phyloP scores from a whole-genome alignment of 2,797 vertebrate genomes.

The Dendrocincla fuliginosa region DNA sequence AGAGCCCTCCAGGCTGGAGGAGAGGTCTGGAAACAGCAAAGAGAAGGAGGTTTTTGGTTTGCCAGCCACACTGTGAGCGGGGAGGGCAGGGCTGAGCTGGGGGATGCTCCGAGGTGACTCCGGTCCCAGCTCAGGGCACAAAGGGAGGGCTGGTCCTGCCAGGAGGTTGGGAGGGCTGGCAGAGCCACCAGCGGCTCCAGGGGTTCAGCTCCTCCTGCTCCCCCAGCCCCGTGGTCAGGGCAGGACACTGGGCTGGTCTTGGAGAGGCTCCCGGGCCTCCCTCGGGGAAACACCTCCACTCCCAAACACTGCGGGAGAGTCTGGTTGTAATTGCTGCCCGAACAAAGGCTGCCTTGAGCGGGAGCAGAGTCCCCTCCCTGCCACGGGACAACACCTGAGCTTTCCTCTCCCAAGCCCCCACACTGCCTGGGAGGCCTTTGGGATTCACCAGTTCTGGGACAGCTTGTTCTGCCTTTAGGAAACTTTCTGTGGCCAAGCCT shows the following conservation, averaged over 20 bases:
- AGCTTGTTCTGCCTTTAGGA: neutral
- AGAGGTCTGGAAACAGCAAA: neutral
- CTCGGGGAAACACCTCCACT: neutral
- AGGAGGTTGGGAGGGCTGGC: accelerated
- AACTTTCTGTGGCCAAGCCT: neutral
- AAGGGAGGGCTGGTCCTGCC: neutral
- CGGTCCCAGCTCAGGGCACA: neutral
- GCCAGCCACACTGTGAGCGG: neutral
- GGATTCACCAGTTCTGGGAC: accelerated
- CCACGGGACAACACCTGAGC: accelerated
- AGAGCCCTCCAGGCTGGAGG: neutral
- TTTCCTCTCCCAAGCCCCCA: neutral
- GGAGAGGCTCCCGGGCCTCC: neutral
- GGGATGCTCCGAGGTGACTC: neutral
- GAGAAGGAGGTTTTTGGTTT: neutral
- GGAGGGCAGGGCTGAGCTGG: neutral
- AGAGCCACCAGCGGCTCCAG: neutral
- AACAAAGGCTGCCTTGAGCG: neutral
- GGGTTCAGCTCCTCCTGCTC: neutral
- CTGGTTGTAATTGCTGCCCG: neutral
- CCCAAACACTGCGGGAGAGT: neutral
- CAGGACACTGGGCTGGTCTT: neutral
- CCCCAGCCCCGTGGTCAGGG: neutral
- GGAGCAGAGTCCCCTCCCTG: accelerated
- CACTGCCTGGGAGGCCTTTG: accelerated